These are phyloP conservation scores for Achatina immaculata DNA, from an alignment of 1,140 invertebrate genomes.

Conservation along the genomic window DNA sequence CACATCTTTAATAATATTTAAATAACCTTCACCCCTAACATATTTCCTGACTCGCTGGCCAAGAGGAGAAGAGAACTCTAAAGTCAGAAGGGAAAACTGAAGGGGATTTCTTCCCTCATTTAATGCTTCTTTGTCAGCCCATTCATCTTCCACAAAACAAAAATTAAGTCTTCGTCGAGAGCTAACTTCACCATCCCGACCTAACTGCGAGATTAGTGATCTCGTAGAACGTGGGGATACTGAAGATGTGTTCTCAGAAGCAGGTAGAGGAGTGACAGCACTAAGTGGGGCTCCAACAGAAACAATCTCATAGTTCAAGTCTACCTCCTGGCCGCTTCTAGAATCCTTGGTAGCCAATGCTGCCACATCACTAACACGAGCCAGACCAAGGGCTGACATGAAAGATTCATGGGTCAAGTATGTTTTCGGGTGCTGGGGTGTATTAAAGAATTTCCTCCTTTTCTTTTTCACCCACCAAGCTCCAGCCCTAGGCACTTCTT, in stretches of 20 bases:
- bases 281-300: constrained; percentile 47
- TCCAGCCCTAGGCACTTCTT: constrained; percentile 13
- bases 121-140: constrained; percentile 45
- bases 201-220: constrained; percentile 59
- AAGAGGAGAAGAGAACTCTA: constrained; percentile 54
- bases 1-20: constrained; percentile 47
- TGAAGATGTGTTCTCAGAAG: constrained; percentile 18
- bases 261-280: constrained; percentile 13
- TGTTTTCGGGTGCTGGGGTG: not conserved
- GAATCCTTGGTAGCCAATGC: constrained; percentile 40
- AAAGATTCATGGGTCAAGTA: constrained; percentile 34
- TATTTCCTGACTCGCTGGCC: constrained; percentile 57
- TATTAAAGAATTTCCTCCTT: not conserved
- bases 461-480: constrained; percentile 23
- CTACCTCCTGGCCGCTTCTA: constrained; percentile 43
- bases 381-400: constrained; percentile 30
- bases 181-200: constrained; percentile 44
- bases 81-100: constrained; percentile 49
- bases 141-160: constrained; percentile 41
- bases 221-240: constrained; percentile 51
- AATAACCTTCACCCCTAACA: constrained; percentile 48
- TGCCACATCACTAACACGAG: constrained; percentile 27
- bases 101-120: constrained; percentile 33
- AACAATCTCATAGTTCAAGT: constrained; percentile 61
- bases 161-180: constrained; percentile 42